These are phyloP conservation scores for Callithrix jacchus DNA, from an alignment of 2,113 vertebrate genomes.

Conservation along the genomic window DNA sequence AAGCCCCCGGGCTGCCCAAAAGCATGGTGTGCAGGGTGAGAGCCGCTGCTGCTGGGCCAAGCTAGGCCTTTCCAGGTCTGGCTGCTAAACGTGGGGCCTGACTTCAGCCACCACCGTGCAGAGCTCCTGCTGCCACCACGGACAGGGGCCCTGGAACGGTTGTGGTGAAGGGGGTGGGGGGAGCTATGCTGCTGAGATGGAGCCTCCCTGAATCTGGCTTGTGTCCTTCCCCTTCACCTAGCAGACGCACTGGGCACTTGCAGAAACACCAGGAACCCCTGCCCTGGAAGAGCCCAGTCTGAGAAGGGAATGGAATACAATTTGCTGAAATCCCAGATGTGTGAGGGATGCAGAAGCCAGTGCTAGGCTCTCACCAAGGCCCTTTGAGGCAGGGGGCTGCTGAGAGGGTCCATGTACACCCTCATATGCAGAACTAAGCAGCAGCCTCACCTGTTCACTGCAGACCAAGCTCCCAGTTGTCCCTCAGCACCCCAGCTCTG, in stretches of 20 bases:
- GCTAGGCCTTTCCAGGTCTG: neutral
- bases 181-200: neutral
- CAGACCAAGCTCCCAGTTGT: neutral
- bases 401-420: neutral
- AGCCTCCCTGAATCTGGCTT: neutral
- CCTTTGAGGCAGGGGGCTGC: neutral
- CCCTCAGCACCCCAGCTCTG: neutral
- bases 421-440: neutral
- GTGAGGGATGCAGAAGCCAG: too few species aligned
- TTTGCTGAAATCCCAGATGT: neutral
- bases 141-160: accelerated
- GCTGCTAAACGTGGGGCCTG: neutral
- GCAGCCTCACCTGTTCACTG: neutral
- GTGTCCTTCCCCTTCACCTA: neutral
- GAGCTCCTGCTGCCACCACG: accelerated
- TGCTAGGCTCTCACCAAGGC: neutral
- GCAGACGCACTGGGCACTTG: neutral
- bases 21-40: neutral
- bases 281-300: neutral
- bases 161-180: neutral
- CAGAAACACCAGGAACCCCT: neutral
- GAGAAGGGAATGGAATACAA: neutral
- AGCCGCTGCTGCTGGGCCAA: neutral
- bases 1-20: neutral
- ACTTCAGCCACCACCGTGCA: neutral